Evolutionary conservation across 2,888 invertebrate genomes (phyloP).

Genomic region (Hypselothyrea guttata): DNA sequence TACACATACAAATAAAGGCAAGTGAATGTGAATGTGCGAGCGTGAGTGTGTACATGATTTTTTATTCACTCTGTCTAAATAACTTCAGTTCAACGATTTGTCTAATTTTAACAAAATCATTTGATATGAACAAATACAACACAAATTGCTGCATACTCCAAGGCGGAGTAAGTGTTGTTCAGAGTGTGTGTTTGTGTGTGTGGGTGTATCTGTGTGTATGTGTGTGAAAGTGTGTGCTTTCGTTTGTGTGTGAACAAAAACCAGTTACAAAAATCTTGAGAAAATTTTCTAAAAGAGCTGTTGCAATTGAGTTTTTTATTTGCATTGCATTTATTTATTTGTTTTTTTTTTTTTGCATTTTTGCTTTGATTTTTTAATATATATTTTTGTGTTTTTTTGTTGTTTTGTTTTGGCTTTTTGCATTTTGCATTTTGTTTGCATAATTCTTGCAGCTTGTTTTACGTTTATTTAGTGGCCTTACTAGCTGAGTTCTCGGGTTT

Average conservation of each 20-base stretch:
- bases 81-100: conserved; percentile 39
- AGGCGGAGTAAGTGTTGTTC: background rate
- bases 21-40: too few relatives aligned
- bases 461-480: conserved; percentile 46
- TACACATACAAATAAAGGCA: conserved; percentile 9
- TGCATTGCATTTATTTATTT: conserved; percentile 12
- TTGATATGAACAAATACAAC: conserved; percentile 40
- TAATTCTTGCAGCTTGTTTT: conserved; percentile 17
- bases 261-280: conserved; percentile 45
- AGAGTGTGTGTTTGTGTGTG: background rate
- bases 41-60: too few relatives aligned
- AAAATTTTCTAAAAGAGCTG: conserved; percentile 55
- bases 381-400: conserved; percentile 1
- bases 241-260: conserved; percentile 30
- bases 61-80: conserved; percentile 11
- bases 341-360: conserved; percentile 7
- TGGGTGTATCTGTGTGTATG: conserved; percentile 10
- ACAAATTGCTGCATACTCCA: conserved; percentile 27
- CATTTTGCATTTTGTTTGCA: conserved; percentile 25
- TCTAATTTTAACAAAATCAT: conserved; percentile 31
- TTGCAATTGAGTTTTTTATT: conserved; percentile 35
- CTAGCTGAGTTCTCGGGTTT: conserved; percentile 47
- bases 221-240: too few relatives aligned
- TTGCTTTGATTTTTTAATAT: conserved; percentile 26
- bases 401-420: conserved; percentile 34